A percentile compares a stretch with the other conserved stretches of the same genome.
These are phyloP conservation scores for Coranthus polyacanthus DNA, from an alignment of 2,797 vertebrate genomes.

Conservation along the genomic window DNA sequence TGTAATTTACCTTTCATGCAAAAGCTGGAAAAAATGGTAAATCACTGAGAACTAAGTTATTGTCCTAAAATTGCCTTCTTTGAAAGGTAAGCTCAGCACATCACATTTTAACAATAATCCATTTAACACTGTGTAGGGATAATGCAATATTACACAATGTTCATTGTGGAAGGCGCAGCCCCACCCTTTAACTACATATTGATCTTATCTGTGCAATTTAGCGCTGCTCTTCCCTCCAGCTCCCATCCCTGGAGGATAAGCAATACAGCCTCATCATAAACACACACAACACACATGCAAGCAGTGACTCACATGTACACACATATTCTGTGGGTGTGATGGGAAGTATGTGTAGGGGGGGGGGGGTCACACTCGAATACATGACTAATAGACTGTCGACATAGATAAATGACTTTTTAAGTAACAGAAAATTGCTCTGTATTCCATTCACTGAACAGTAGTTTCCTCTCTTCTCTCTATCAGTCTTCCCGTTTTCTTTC, in stretches of 20 bases:
- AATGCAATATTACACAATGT: constrained; percentile 68
- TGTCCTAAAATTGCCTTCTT: constrained; percentile 37
- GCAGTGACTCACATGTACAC: constrained; percentile 24
- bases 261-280: constrained; percentile 62
- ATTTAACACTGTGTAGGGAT: constrained; percentile 37
- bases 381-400: constrained; percentile 86
- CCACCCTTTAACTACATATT: constrained; percentile 82
- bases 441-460: constrained; percentile 76
- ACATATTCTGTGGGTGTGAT: constrained; percentile 26
- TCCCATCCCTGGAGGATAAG: constrained; percentile 61
- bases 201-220: constrained; percentile 85
- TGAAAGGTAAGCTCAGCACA: constrained; percentile 52
- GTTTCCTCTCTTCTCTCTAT: constrained; percentile 70
- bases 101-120: constrained; percentile 65
- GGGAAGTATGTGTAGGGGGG: constrained; percentile 16
- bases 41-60: constrained; percentile 20
- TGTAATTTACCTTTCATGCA: not conserved
- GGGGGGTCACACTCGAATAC: constrained; percentile 77
- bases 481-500: constrained; percentile 50
- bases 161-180: constrained; percentile 70
- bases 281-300: constrained; percentile 31
- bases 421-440: constrained; percentile 84
- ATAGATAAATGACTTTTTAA: constrained; percentile 87
- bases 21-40: not conserved
- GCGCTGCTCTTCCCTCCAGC: constrained; percentile 58